A percentile compares a stretch with the other conserved stretches of the same genome.
Conservation (phyloP, 2,113 vertebrate genomes). For the Toxotes chatareus region DNA sequence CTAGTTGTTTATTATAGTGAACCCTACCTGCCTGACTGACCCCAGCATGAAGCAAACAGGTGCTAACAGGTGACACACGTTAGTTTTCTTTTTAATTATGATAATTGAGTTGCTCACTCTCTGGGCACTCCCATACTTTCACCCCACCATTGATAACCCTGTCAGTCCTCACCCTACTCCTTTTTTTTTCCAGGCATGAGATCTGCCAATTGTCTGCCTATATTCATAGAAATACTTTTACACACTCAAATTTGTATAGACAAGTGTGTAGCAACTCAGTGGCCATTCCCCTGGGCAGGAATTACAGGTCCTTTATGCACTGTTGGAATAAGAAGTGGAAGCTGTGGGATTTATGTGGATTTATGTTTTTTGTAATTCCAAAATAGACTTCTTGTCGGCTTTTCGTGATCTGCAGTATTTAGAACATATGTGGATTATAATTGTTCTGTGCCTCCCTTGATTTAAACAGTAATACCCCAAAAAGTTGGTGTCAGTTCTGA, state of each 20-base stretch:
- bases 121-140: not conserved
- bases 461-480: not conserved
- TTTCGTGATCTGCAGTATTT: not conserved
- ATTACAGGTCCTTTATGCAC: too few species aligned
- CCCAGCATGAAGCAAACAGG: not conserved
- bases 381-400: not conserved
- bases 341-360: not conserved
- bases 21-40: not conserved
- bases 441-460: not conserved
- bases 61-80: not conserved
- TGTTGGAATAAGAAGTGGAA: not conserved
- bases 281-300: too few species aligned
- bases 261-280: too few species aligned
- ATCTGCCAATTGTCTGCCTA: not conserved
- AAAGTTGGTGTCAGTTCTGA: not conserved
- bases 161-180: not conserved
- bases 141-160: not conserved
- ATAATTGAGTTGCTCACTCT: not conserved
- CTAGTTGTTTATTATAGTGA: not conserved
- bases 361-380: not conserved
- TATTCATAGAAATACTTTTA: not conserved
- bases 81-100: slow-evolving; percentile 10
- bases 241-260: too few species aligned
- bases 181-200: not conserved
- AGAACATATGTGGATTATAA: not conserved